Evolutionary conservation across 2,113 vertebrate species (phyloP), one percentile per base, ranked within the genome.

Genomic region (Todiramphus saurophagus): DNA sequence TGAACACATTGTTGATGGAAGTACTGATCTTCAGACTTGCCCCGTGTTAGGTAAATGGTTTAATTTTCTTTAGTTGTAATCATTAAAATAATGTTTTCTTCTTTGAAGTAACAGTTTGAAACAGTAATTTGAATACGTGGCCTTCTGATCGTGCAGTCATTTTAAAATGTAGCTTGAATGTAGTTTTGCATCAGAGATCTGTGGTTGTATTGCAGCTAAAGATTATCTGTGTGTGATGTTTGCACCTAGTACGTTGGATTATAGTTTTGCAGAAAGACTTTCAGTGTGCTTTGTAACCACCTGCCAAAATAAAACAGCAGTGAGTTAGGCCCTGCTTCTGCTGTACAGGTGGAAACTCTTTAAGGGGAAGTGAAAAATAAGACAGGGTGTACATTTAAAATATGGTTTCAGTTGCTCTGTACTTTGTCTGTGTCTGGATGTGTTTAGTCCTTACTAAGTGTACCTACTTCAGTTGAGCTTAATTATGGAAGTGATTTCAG

Each of bases 231-330:
- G 28, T 87, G 68, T 86, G 66, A 24, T 68, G 21, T 78, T 81
- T 93, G 73, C 48, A 64, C 63, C 33, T 72, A 82, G 76, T 31
- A 39, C 0, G 0, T 44, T 82, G 70, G 70, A 50, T 89, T 90
- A 25, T 48, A 93, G 78, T 88, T 95, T 91, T 88, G 37, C 78
- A 66, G 90, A 73, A 93, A 87, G 80, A 39, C 39, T 94, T 87
- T 17, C n/a, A 28, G 68, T 92, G 4, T 70, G 59, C 75, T 90
- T 81, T 80, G 43, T 94, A 94, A 67, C 50, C 4, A 11, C 56
- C 73, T 78, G 59, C 75, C 58, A 80, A 91, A 93, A 59, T 59
- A 89, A 84, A 89, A 94, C 85, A 74, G 21, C 82, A 80, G 78
- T 74, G 84, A 91, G 73, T n/a, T 90, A 93, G 90, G 67, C 55